Base-by-base conservation (phyloP, 2,797 vertebrate species). In the Ctenochaetus hawaiiensis region DNA sequence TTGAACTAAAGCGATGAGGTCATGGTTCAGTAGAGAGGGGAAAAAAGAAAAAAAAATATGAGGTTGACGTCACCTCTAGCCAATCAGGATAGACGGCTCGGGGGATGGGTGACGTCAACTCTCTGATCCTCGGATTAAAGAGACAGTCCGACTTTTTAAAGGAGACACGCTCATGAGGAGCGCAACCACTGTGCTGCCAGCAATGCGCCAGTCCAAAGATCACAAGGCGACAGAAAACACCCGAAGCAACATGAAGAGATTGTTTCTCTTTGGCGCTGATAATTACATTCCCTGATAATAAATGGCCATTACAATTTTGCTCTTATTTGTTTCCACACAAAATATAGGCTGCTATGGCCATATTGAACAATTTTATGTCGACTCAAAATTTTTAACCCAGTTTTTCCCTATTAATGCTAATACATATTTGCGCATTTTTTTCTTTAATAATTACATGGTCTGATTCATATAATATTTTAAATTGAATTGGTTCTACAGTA, bases 21-120 rank as follows among this genome's bases (percentile, higher is more conserved):
- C 96, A 97, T 96, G 95, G 95, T 93, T 94, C 92, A 91, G 91
- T 39, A 75, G 23, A 6, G 72, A 14, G 26, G 8, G 6, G 11
- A 13, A 7, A 11, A 18, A 20, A 22, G 61, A 67, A 64, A 58
- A 61, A 61, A 92, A 94, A 81, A 81, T 85, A 78, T 87, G 80
- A 85, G 80, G 93, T 93, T 97, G 95, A 97, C 97, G 97, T 98
- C 97, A 98, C 89, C 94, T 74, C 62, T 90, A 97, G 93, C 97
- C 97, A 98, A 98, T 98, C 94, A 95, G 94, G 91, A 89, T 68
- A 62, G 80, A 78, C 70, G 76, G 93, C 93, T 95, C 92, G 74
- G 87, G 93, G 94, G 90, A 77, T 93, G 82, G 89, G 79, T 97
- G 95, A 97, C 97, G 96, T 97, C 95, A 96, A 90, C 90, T 60